Base-by-base conservation (phyloP, 2,113 vertebrate genomes). In the Tringa solitaria region DNA sequence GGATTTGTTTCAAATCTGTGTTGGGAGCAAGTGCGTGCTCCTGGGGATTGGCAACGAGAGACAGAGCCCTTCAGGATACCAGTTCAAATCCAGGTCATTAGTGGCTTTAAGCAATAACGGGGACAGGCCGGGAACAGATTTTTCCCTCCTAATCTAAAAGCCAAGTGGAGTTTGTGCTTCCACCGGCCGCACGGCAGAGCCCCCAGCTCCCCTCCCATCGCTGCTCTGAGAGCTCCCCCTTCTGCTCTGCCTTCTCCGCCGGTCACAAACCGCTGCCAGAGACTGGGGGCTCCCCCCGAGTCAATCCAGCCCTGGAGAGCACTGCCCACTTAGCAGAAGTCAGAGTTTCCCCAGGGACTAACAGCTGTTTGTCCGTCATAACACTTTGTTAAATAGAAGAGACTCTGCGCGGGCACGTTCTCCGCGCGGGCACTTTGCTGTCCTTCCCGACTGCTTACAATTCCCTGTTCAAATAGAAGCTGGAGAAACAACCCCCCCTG, bases 1-100 rank as follows among this genome's bases (percentile, higher is more conserved):
- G 89, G 89, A 85, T 94, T 95, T 87, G 73, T 82, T 64, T 87
- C 68, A 59, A 73, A 92, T 89, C 94, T 33, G 5, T 5, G 63
- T 5, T 17, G 57, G 88, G 67, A 91, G 51, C 45, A 39, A 43
- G 24, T 1, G 78, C 15, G 1, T 32, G 41, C 61, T 50, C 17
- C 81, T 43, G 65, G 41, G 81, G 78, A 68, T 22, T 6, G 70
- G 53, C 72, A 87, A 53, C 3, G 26, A 60, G 72, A 59, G 76
- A 4, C 0, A 2, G 27, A 85, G 45, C 64, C 86, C 78, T 32
- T 30, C 18, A 28, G 48, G 64, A 84, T 26, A 18, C 56, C 43
- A 14, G 88, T 63, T 96, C 90, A 93, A 41, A 94, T 32, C 63
- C n/a, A 51, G 93, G 82, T 35, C 81, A 77, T 10, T 39, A n/a